Percentiles rank a stretch among this genome's conserved stretches.
phyloP scores from a whole-genome alignment of 2,888 invertebrate species.

The Ormyrus nitidulus region DNA sequence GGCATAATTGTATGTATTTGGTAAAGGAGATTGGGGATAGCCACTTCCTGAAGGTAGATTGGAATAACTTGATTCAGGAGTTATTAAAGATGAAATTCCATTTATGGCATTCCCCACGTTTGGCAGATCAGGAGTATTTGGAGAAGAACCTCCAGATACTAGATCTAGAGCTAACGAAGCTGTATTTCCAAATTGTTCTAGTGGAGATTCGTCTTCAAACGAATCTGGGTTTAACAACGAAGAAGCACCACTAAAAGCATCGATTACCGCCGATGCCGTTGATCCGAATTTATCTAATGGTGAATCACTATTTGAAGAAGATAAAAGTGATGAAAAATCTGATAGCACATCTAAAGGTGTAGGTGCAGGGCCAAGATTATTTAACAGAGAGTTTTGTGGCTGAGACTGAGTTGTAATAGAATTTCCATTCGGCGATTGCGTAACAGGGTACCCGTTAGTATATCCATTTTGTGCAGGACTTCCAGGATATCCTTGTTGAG shows the following conservation, averaged over 20 bases:
- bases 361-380: neutral
- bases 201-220: neutral
- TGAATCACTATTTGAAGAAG: slow-evolving; percentile 2
- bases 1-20: too few species aligned
- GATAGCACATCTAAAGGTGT: neutral
- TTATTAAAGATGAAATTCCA: too few species aligned
- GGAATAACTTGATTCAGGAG: too few species aligned
- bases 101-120: neutral
- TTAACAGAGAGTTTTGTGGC: slow-evolving; percentile 2
- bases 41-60: too few species aligned
- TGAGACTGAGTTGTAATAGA: neutral
- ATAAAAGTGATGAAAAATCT: neutral
- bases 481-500: neutral
- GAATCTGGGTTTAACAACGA: neutral
- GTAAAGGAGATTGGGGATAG: too few species aligned
- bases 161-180: neutral
- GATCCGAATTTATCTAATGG: slow-evolving; percentile 8
- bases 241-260: slow-evolving; percentile 1
- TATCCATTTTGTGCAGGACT: neutral
- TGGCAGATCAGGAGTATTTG: neutral
- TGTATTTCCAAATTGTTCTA: neutral
- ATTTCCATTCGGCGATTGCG: neutral
- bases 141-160: neutral
- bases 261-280: neutral
- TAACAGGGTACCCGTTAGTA: neutral